These are phyloP conservation scores for Baccha elongata DNA, from an alignment of 2,888 invertebrate genomes.

Conservation along the genomic window DNA sequence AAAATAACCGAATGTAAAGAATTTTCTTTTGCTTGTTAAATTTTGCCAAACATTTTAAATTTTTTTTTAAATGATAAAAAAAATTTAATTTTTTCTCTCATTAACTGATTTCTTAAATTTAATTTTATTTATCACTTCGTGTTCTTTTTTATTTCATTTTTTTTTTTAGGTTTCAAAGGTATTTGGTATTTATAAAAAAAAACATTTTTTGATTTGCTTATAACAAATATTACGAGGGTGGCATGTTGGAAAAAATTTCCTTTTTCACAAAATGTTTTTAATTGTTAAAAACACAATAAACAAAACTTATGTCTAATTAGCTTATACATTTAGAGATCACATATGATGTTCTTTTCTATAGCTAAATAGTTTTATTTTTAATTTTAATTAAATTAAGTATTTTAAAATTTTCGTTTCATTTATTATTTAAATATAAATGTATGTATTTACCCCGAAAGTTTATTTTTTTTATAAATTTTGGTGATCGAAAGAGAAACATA, in stretches of 20 bases:
- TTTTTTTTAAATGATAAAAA: slow-evolving; percentile 18
- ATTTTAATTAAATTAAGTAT: slow-evolving; percentile 48
- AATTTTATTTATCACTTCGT: slow-evolving; percentile 60
- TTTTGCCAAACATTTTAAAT: slow-evolving; percentile 22
- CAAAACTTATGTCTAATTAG: slow-evolving; percentile 56
- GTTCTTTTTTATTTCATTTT: slow-evolving; percentile 52
- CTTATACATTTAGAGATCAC: slow-evolving; percentile 76
- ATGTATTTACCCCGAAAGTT: slow-evolving; percentile 61
- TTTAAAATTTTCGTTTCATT: slow-evolving; percentile 54
- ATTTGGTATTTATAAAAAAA: slow-evolving; percentile 54
- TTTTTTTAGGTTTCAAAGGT: slow-evolving; percentile 25
- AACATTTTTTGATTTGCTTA: not conserved
- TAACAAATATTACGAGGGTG: slow-evolving; percentile 13
- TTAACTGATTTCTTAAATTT: slow-evolving; percentile 31
- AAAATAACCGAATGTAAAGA: slow-evolving; percentile 55
- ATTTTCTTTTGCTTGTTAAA: slow-evolving; percentile 14
- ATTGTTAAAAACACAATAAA: slow-evolving; percentile 14
- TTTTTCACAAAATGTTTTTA: slow-evolving; percentile 21
- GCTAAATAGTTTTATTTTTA: slow-evolving; percentile 28
- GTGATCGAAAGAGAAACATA: not conserved
- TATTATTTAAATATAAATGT: slow-evolving; percentile 36
- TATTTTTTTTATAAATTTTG: slow-evolving; percentile 52
- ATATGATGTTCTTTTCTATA: slow-evolving; percentile 73
- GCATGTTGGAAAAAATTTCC: slow-evolving; percentile 39
- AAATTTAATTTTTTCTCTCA: slow-evolving; percentile 37